Conservation (phyloP, 1,140 invertebrate species). For the Fopius arisanus region DNA sequence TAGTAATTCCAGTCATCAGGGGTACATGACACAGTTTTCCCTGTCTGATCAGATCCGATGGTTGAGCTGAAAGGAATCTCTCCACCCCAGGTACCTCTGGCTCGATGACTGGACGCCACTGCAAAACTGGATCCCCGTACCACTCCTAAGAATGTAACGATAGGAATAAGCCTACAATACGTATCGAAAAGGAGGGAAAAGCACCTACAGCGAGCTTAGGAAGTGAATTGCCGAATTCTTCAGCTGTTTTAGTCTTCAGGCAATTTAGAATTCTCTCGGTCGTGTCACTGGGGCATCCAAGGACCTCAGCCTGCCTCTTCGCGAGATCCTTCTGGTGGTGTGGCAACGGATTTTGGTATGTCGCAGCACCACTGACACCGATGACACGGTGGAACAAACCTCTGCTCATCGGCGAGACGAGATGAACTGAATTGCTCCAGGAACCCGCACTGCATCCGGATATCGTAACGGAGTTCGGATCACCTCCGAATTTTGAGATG, state of each 20-base stretch:
- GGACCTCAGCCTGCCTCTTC: constrained; percentile 71
- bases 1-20: constrained; percentile 71
- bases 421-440: constrained; percentile 71
- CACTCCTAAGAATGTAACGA: constrained; percentile 60
- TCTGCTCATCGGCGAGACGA: constrained; percentile 76
- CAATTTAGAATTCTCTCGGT: constrained; percentile 71
- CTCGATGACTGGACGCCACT: constrained; percentile 76
- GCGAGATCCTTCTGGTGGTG: constrained; percentile 70
- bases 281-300: constrained; percentile 72
- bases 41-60: constrained; percentile 66
- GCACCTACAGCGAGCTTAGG: not conserved
- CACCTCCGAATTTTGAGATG: constrained; percentile 78
- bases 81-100: constrained; percentile 71
- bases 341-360: constrained; percentile 66
- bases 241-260: constrained; percentile 64
- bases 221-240: constrained; percentile 42
- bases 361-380: constrained; percentile 74
- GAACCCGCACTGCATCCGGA: constrained; percentile 76
- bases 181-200: too few species aligned
- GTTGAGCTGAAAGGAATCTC: constrained; percentile 71
- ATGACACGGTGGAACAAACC: constrained; percentile 77
- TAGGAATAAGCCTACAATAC: too few species aligned
- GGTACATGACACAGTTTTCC: constrained; percentile 73
- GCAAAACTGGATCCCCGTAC: constrained; percentile 67
- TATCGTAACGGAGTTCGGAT: constrained; percentile 75